Conservation (phyloP, 2,113 vertebrate species). For the Cheilinus undulatus region DNA sequence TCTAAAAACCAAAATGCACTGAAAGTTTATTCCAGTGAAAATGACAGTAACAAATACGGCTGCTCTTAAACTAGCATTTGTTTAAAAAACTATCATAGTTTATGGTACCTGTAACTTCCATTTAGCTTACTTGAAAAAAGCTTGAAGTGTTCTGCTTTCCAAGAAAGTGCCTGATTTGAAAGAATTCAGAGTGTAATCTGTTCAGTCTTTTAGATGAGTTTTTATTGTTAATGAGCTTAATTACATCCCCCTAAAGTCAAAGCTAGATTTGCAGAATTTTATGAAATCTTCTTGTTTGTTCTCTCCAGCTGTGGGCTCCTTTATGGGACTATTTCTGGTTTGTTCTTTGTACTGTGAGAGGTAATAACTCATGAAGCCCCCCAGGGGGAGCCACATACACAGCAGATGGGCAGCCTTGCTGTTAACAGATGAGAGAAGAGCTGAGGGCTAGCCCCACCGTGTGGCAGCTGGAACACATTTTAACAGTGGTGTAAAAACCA, state of each 20-base stretch:
- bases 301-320: constrained; percentile 41
- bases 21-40: not conserved
- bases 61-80: not conserved
- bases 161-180: not conserved
- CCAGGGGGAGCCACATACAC: constrained; percentile 71
- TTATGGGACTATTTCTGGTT: constrained; percentile 41
- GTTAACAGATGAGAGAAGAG: constrained; percentile 31
- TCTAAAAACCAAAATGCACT: not conserved
- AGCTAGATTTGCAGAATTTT: not conserved
- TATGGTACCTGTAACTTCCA: constrained; percentile 17
- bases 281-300: constrained; percentile 21
- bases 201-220: constrained; percentile 7
- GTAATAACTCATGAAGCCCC: constrained; percentile 65
- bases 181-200: not conserved
- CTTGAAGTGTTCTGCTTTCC: constrained; percentile 9
- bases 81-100: not conserved
- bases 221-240: constrained; percentile 15
- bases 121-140: constrained; percentile 4
- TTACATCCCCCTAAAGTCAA: not conserved
- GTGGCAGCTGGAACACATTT: constrained; percentile 70
- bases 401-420: constrained; percentile 55
- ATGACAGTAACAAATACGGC: constrained; percentile 8
- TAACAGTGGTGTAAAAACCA: constrained; percentile 41
- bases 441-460: constrained; percentile 70
- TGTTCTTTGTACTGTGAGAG: constrained; percentile 33